A percentile compares a stretch with the other conserved stretches of the same genome.
Conservation (phyloP, 2,888 invertebrate species). For the Stenurella melanura region DNA sequence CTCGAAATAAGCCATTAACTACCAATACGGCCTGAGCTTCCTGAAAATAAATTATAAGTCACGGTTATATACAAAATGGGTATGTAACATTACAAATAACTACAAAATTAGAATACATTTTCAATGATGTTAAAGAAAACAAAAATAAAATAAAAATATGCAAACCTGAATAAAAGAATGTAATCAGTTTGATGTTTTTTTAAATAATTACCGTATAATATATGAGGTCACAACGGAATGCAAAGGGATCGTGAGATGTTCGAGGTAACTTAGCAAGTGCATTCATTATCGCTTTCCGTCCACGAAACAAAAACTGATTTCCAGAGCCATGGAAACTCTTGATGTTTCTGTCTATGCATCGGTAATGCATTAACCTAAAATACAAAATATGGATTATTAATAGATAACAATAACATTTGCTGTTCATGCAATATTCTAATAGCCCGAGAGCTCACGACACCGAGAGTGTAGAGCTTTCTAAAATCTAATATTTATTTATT, state of each 20-base stretch:
- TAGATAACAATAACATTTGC: too few relatives aligned
- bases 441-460: too few relatives aligned
- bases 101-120: too few relatives aligned
- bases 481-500: too few relatives aligned
- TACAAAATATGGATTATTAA: too few relatives aligned
- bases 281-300: conserved; percentile 46
- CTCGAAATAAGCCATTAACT: conserved; percentile 49
- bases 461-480: too few relatives aligned
- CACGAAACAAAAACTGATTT: conserved; percentile 32
- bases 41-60: not conserved
- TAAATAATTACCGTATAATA: conserved; percentile 39
- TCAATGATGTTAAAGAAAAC: not conserved
- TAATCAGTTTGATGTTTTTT: too few relatives aligned
- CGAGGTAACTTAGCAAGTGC: conserved; percentile 43
- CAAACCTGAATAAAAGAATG: too few relatives aligned
- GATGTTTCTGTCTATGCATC: conserved; percentile 12
- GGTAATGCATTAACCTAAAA: conserved; percentile 47
- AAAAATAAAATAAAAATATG: not conserved
- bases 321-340: conserved; percentile 1
- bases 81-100: too few relatives aligned
- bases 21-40: not conserved
- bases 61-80: not conserved
- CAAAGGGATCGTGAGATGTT: conserved; percentile 43
- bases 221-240: conserved; percentile 43
- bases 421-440: too few relatives aligned